These are phyloP conservation scores for Alviniconcha marisindica DNA, from an alignment of 1,140 invertebrate species.

Conservation along the genomic window DNA sequence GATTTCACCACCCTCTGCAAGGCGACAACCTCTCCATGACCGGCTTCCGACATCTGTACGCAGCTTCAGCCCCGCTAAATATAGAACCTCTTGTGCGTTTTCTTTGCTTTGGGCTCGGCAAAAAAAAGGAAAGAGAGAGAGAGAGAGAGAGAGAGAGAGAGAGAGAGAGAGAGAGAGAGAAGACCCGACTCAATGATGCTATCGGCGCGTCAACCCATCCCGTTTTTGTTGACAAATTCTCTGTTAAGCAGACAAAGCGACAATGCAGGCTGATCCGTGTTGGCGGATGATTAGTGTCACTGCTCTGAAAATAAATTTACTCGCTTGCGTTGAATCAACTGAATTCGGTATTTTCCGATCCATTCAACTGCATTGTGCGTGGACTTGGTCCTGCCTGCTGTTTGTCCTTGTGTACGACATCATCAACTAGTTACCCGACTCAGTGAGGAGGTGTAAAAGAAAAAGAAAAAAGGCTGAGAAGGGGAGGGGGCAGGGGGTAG, in stretches of 20 bases:
- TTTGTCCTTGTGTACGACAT: too few relatives aligned
- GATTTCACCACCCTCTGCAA: too few relatives aligned
- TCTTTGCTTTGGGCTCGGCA: not conserved
- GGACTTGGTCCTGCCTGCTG: too few relatives aligned
- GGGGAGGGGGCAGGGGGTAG: too few relatives aligned
- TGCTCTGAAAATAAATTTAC: too few relatives aligned
- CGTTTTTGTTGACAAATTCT: not conserved
- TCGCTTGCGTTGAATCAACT: too few relatives aligned
- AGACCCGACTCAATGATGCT: not conserved
- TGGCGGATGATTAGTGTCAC: not conserved
- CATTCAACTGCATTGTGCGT: too few relatives aligned
- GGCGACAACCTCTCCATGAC: too few relatives aligned
- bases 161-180: not conserved
- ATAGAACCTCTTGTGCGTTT: not conserved
- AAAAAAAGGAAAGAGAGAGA: not conserved
- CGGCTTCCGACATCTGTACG: not conserved
- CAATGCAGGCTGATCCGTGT: not conserved
- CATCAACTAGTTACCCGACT: too few relatives aligned
- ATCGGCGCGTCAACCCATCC: not conserved
- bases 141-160: not conserved
- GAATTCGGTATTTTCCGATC: too few relatives aligned
- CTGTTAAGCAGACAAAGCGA: not conserved
- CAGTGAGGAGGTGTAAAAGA: too few relatives aligned
- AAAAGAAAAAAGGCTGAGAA: too few relatives aligned
- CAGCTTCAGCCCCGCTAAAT: not conserved